Base-by-base conservation (phyloP, 1,140 invertebrate species). In the Leptestheria dahalacensis region DNA sequence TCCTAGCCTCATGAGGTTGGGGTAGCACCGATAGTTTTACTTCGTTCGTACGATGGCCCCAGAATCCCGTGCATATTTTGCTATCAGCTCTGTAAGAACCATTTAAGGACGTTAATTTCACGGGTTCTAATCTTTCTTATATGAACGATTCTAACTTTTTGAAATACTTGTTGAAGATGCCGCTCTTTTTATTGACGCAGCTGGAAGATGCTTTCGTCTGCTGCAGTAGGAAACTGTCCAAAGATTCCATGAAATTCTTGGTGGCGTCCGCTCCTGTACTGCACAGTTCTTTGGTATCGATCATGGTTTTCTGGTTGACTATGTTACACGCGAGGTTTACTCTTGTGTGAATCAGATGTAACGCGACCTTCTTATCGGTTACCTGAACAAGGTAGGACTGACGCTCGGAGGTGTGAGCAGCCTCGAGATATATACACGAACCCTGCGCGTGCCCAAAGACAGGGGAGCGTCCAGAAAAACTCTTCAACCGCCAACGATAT, bases 21-120 rank as follows among this genome's bases (percentile, higher is more conserved):
- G 77, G 74, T 63, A 75, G 60, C 3, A 70, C 70, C 41, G 66
- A 64, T 15, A 56, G 41, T 6, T 29, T 47, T 3, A 28, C 20
- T 26, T 76, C 75, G 9, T 74, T 74, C 9, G 74, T 74, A 59
- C 75, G 71, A 33, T 72, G 63, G 60, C 73, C 67, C 11, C 75
- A 64, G 54, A 74, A 73, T 61, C 72, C 70, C 26, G 75, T 6
- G 15, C 33, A 15, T 9, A 9, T 41, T 15, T 41, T 41, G 6
- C 6, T 41, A 6, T 41, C 33, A 9, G 33, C 15, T 6, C 33
- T 41, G 33, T 15, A 41, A 9, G 33, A 6, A 41, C 6, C 33
- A 15, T 41, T 41, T 15, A 41, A 41, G 6, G 6, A 41, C 6
- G 6, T 41, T 9, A 15, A 41, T 9, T 41, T 41, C 6, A 41